phyloP scores from a whole-genome alignment of 2,888 invertebrate species.

The Xiphydria camelus region DNA sequence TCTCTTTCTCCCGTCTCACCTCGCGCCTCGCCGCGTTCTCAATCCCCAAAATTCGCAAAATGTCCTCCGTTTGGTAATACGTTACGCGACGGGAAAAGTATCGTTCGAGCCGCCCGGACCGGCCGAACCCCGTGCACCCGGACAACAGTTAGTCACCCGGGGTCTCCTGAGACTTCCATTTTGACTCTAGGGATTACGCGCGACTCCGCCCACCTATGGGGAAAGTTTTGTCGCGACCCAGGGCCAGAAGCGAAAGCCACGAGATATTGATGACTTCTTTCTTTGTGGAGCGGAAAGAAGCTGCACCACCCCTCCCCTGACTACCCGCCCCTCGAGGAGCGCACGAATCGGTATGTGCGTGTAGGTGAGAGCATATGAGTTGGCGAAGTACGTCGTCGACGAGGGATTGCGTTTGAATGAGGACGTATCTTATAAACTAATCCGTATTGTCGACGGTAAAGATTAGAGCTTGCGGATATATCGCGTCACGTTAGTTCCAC shows the following conservation, averaged over 20 bases:
- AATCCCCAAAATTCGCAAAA: slow-evolving; percentile 40
- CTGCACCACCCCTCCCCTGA: slow-evolving; percentile 1
- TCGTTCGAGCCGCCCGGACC: slow-evolving; percentile 38
- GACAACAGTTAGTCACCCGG: slow-evolving; percentile 33
- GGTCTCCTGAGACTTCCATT: slow-evolving; percentile 58
- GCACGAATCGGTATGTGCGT: slow-evolving; percentile 20
- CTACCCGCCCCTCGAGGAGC: background rate
- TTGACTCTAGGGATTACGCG: slow-evolving; percentile 58
- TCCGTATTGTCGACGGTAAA: too few relatives aligned
- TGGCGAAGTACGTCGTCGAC: too few relatives aligned
- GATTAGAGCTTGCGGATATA: too few relatives aligned
- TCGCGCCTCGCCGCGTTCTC: background rate
- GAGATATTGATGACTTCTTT: slow-evolving; percentile 56
- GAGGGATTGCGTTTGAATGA: too few relatives aligned
- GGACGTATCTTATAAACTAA: too few relatives aligned
- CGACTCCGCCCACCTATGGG: slow-evolving; percentile 54
- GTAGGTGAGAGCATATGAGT: too few relatives aligned
- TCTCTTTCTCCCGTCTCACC: slow-evolving; percentile 16
- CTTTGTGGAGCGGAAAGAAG: slow-evolving; percentile 18
- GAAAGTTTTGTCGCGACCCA: slow-evolving; percentile 43
- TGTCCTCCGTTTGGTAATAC: slow-evolving; percentile 43
- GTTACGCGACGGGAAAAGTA: slow-evolving; percentile 42
- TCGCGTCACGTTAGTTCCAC: too few relatives aligned
- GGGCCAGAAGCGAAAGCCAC: slow-evolving; percentile 49
- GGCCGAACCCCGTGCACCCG: slow-evolving; percentile 15